These are phyloP conservation scores for Solea solea DNA, from an alignment of 2,113 vertebrate species.

Conservation along the genomic window DNA sequence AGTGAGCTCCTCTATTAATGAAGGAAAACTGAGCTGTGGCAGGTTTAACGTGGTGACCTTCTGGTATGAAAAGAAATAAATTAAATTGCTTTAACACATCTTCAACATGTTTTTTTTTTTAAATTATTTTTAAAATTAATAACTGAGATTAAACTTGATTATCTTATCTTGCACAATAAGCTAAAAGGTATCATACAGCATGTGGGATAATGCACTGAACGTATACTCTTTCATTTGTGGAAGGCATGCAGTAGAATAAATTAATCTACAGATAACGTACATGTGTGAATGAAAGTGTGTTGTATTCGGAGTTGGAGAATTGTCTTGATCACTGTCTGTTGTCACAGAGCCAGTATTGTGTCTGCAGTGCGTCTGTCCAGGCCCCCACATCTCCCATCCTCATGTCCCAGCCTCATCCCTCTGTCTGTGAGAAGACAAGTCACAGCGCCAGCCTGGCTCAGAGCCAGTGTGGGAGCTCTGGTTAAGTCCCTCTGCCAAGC, in stretches of 20 bases:
- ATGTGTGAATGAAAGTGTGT: conserved; percentile 10
- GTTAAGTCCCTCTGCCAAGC: conserved; percentile 67
- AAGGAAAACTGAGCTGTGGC: conserved; percentile 2
- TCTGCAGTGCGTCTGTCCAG: conserved; percentile 72
- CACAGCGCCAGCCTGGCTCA: conserved; percentile 68
- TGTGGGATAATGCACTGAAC: not conserved
- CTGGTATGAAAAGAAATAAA: not conserved
- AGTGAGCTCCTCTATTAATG: conserved; percentile 2
- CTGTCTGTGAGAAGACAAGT: conserved; percentile 76
- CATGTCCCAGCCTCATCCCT: conserved; percentile 73
- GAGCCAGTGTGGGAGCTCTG: conserved; percentile 65
- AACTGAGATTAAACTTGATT: too few relatives aligned
- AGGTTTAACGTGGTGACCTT: not conserved
- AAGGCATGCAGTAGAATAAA: not conserved
- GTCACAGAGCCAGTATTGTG: conserved; percentile 84
- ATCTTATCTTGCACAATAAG: not conserved
- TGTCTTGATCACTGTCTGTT: conserved; percentile 68
- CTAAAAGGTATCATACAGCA: not conserved
- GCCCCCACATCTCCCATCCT: conserved; percentile 67
- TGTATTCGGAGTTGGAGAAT: conserved; percentile 62
- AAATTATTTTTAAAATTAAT: too few relatives aligned
- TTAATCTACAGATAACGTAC: not conserved
- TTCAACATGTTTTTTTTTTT: not conserved
- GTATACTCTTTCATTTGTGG: not conserved
- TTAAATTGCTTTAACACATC: not conserved